phyloP scores from a whole-genome alignment of 2,888 invertebrate species.

The Pemphredon lugubris region DNA sequence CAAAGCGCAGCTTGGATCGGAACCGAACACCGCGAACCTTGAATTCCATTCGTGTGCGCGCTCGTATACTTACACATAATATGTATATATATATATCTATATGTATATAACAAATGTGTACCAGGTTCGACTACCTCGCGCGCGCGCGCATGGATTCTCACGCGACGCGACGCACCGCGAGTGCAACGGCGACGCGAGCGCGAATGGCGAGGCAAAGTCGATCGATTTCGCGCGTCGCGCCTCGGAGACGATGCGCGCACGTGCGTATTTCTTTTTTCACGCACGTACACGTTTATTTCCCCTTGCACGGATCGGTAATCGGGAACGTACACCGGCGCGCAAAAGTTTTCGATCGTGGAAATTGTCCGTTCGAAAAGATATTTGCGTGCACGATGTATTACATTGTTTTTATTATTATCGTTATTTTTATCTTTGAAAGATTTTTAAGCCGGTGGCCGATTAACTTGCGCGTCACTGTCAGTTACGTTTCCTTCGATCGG shows the following conservation, averaged over 20 bases:
- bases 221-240: not conserved
- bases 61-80: slow-evolving; percentile 1
- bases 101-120: not conserved
- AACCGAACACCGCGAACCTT: slow-evolving; percentile 34
- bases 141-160: slow-evolving; percentile 28
- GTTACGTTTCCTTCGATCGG: no score
- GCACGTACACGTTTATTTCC: no score
- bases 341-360: no score
- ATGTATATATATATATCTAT: not conserved
- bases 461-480: no score
- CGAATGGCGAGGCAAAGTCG: not conserved
- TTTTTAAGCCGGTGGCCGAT: no score
- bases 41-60: slow-evolving; percentile 20
- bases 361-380: no score
- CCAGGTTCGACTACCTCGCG: slow-evolving; percentile 7
- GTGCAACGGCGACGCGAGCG: slow-evolving; percentile 1
- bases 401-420: no score
- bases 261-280: not conserved
- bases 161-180: slow-evolving; percentile 23
- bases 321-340: no score
- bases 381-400: no score
- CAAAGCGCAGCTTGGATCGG: slow-evolving; percentile 49
- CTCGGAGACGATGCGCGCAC: not conserved
- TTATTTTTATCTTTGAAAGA: no score
- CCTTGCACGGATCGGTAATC: no score